These are phyloP conservation scores for Rhabdomys dilectus DNA, from an alignment of 2,113 vertebrate species.

Conservation along the genomic window DNA sequence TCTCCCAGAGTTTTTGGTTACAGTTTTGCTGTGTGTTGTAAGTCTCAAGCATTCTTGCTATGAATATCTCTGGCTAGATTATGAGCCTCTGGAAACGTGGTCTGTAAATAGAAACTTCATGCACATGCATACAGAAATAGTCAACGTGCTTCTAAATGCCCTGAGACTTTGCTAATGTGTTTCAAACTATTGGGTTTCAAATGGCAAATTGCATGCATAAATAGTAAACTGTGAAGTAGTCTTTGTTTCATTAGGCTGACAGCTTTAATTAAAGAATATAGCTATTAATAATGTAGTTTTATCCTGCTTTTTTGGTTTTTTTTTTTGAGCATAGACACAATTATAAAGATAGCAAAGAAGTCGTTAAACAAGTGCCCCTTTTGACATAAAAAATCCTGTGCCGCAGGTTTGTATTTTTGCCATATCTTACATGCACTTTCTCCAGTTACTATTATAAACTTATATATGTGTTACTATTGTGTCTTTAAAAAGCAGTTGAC, in stretches of 20 bases:
- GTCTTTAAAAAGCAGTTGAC: neutral
- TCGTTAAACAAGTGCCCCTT: constrained; percentile 31
- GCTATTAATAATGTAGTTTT: constrained; percentile 33
- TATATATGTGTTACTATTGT: neutral
- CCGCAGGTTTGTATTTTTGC: constrained; percentile 44
- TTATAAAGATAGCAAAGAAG: constrained; percentile 56
- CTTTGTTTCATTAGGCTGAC: constrained; percentile 14
- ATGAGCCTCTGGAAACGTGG: neutral
- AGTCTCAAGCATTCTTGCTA: neutral
- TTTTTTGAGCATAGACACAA: constrained; percentile 15
- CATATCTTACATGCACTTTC: neutral
- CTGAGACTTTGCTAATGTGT: constrained; percentile 47
- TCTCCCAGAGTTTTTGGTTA: constrained; percentile 9
- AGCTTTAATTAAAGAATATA: constrained; percentile 70
- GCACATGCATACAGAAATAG: constrained; percentile 31
- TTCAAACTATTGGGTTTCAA: constrained; percentile 52
- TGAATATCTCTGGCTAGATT: constrained; percentile 35
- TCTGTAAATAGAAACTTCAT: constrained; percentile 41
- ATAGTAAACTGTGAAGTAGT: constrained; percentile 48
- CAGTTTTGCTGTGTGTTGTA: neutral
- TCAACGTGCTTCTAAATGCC: constrained; percentile 33
- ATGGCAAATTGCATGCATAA: constrained; percentile 39
- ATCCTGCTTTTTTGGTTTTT: constrained; percentile 56
- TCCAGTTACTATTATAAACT: neutral
- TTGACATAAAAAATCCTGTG: constrained; percentile 53